These are phyloP conservation scores for Saimiri boliviensis DNA, from an alignment of 2,113 vertebrate genomes.

Conservation along the genomic window DNA sequence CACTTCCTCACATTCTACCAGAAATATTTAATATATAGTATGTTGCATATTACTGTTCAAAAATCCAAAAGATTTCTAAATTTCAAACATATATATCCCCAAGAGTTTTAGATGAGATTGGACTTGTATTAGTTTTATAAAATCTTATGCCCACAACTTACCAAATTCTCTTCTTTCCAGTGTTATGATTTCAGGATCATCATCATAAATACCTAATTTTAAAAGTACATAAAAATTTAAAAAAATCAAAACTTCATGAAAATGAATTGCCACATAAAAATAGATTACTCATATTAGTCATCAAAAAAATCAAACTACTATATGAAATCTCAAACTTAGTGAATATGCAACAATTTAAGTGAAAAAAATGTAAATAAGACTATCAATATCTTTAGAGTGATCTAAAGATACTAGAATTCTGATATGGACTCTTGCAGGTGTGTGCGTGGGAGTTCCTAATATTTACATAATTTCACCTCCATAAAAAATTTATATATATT, in stretches of 20 bases:
- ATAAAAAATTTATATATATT: background rate
- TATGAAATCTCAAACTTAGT: constrained; percentile 23
- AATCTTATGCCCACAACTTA: constrained; percentile 81
- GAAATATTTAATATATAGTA: background rate
- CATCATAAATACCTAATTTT: constrained; percentile 96
- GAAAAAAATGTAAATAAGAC: background rate
- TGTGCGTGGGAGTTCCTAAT: background rate
- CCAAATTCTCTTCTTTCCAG: constrained; percentile 97
- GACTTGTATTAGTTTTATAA: constrained; percentile 24
- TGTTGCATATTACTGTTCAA: background rate
- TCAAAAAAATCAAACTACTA: background rate
- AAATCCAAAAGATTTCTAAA: constrained; percentile 8
- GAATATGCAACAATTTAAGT: background rate
- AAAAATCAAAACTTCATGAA: constrained; percentile 20
- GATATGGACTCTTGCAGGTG: background rate
- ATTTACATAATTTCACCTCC: background rate
- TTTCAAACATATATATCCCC: background rate
- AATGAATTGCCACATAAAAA: constrained; percentile 12
- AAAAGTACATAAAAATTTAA: constrained; percentile 57
- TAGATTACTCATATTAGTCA: background rate
- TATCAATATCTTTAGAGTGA: background rate
- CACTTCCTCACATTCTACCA: background rate
- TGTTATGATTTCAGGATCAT: constrained; percentile 97
- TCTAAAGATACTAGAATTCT: background rate
- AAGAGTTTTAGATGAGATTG: background rate